Evolutionary conservation across 2,888 invertebrate species (phyloP), one percentile per base, ranked within the genome.

Genomic region (Lithodes maja): DNA sequence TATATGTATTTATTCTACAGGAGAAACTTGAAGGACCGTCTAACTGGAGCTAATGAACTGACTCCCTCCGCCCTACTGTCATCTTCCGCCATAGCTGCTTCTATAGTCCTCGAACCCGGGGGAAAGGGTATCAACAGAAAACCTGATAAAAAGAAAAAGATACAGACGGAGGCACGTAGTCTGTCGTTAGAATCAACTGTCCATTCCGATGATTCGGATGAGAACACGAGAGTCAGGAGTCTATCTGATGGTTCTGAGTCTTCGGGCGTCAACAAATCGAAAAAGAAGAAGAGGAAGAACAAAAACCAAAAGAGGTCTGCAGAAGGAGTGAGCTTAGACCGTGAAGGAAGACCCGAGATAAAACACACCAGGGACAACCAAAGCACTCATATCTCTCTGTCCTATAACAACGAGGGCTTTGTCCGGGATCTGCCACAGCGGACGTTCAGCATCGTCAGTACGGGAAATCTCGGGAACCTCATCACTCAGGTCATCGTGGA

Each of bases 401-500:
- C 85, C 69, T 68, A 71, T 52, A 81, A 61, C 54, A 81, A 87
- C 74, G 86, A 85, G 69, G 53, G 77, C 1, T 89, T 74, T 55
- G 89, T 85, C 15, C 9, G 49, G 69, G 84, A 84, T 61, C 80
- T 86, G 80, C 68, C 75, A 33, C 84, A 74, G 12, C 50, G 78
- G 75, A 53, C 15, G 49, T 68, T 74, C 50, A 75, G 74, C 71
- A 77, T 79, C 61, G 83, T 68, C 15, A 89, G 83, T 50, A 89
- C 89, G 17, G 83, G 83, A 15, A 75, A 77, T 3, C 71, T 85
- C 49, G 86, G 86, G 1, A 71, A 78, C 17, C 86, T 90, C 75
- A 86, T 86, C 33, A 83, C 89, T n/a, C 86, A 89, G 78, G 89
- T 83, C n/a, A 83, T 89, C 50, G 84, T 71, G 33, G 88, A 88